Evolutionary conservation across 30 jellyfish, hydroid and myxozoan species (phyloP).

Genomic region (Pelagia noctiluca): DNA sequence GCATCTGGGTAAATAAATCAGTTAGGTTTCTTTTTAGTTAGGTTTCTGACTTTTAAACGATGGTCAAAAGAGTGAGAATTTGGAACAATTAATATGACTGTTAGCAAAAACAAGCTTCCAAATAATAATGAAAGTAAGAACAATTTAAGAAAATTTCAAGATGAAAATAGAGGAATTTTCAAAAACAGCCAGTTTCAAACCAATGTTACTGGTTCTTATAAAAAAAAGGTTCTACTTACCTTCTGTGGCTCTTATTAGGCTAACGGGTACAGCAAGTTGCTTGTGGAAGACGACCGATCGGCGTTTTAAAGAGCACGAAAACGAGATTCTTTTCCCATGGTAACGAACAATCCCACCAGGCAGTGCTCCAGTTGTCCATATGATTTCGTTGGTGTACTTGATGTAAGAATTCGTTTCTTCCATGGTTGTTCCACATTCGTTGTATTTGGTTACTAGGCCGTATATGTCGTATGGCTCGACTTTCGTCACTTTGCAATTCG

Average conservation of each 20-base stretch:
- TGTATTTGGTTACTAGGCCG: neutral
- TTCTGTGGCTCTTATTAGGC: conserved; percentile 24
- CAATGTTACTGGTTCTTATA: neutral
- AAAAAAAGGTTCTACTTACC: neutral
- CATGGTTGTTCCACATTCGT: conserved; percentile 4
- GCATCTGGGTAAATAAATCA: too few species aligned
- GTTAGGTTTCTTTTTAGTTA: too few species aligned
- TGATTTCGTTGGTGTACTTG: neutral
- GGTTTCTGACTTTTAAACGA: neutral
- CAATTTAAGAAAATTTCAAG: too few species aligned
- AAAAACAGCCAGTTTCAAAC: neutral
- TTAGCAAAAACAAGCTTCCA: neutral
- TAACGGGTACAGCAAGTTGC: conserved; percentile 9
- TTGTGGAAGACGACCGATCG: conserved; percentile 1
- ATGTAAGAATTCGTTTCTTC: neutral
- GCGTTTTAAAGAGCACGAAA: conserved; percentile 47
- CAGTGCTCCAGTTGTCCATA: neutral
- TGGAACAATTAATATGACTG: neutral
- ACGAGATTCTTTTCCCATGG: conserved; percentile 30
- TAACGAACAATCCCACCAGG: conserved; percentile 41
- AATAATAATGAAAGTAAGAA: neutral
- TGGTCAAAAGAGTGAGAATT: neutral
- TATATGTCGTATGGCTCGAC: neutral
- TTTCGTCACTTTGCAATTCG: neutral
- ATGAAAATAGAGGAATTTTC: too few species aligned